Conservation (phyloP, 2,113 vertebrate species). For the Crotophaga sulcirostris region DNA sequence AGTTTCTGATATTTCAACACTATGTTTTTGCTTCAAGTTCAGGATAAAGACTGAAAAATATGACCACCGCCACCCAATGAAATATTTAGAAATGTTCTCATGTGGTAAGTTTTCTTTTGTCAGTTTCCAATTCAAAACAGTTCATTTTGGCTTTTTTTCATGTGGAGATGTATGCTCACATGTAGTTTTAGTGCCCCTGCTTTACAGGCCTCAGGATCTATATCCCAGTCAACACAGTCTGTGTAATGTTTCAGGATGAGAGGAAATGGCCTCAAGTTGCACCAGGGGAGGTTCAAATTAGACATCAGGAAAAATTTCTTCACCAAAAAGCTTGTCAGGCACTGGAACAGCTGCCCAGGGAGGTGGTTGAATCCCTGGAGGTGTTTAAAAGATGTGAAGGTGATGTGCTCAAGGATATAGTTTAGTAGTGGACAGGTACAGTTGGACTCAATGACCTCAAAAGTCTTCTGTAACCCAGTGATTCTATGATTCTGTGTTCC, state of each 20-base stretch:
- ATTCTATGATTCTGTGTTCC: background rate
- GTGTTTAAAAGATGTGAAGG: no score
- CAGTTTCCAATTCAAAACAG: background rate
- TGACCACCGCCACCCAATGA: rapidly evolving
- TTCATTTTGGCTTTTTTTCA: background rate
- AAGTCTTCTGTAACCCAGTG: no score
- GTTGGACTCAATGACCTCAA: no score
- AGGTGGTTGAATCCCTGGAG: no score
- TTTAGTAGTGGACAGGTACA: no score
- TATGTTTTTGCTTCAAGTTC: background rate
- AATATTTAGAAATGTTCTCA: background rate
- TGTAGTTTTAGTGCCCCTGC: background rate
- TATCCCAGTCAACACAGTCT: background rate
- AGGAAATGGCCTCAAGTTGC: no score
- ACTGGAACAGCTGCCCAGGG: no score
- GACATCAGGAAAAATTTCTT: no score
- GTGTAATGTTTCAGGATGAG: no score
- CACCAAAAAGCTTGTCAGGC: no score
- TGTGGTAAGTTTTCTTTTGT: background rate
- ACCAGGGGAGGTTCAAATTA: no score
- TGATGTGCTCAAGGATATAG: no score
- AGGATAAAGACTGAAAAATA: background rate
- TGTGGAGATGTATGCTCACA: background rate
- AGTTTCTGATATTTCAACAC: background rate
- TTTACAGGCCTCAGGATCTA: background rate